These are phyloP conservation scores for Herpailurus yagouaroundi DNA, from an alignment of 2,113 vertebrate species.

Conservation along the genomic window DNA sequence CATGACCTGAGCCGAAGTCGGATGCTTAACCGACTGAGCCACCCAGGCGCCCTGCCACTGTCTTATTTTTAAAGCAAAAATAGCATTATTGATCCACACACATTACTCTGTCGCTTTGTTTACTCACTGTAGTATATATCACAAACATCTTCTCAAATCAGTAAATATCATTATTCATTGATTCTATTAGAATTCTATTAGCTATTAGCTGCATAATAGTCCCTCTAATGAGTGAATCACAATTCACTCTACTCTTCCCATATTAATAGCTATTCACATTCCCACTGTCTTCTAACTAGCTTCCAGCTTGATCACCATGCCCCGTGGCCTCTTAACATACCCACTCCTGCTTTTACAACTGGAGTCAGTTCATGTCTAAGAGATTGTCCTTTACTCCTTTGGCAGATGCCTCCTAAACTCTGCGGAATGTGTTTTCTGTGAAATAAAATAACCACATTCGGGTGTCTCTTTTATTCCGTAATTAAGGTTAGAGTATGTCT, in stretches of 20 bases:
- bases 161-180: neutral
- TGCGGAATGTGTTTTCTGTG: neutral
- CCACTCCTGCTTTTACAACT: neutral
- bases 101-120: neutral
- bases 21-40: no score
- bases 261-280: neutral
- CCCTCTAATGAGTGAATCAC: neutral
- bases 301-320: neutral
- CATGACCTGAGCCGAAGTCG: no score
- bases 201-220: neutral
- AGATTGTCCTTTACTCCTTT: neutral
- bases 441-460: conserved; percentile 9
- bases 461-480: neutral
- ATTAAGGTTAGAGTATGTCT: neutral
- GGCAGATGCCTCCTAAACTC: neutral
- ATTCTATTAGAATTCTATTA: neutral
- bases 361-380: neutral
- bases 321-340: neutral
- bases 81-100: neutral
- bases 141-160: neutral
- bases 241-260: neutral
- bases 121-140: neutral
- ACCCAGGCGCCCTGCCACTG: no score
- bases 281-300: neutral
- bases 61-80: neutral